Conservation (phyloP, 2,797 vertebrate genomes). For the Onychomys arenicola region DNA sequence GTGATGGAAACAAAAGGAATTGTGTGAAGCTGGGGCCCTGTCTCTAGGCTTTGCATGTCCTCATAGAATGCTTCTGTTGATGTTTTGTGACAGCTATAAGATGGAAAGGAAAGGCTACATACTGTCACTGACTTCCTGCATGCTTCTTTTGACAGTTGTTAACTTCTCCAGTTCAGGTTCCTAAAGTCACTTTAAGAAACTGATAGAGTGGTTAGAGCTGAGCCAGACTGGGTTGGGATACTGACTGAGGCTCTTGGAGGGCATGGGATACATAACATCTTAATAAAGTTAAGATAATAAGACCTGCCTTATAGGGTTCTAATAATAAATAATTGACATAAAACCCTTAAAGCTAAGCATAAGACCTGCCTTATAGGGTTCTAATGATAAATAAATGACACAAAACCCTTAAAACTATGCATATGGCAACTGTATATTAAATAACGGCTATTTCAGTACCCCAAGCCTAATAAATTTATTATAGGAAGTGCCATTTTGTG, state of each 20-base stretch:
- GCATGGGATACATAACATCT: not conserved
- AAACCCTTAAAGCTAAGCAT: not conserved
- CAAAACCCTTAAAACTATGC: not conserved
- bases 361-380: not conserved
- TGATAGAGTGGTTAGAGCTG: not conserved
- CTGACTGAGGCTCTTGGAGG: not conserved
- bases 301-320: not conserved
- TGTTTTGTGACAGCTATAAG: not conserved
- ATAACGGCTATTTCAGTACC: not conserved
- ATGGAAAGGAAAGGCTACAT: not conserved
- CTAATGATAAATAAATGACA: constrained; percentile 13
- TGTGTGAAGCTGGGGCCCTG: not conserved
- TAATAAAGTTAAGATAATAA: not conserved
- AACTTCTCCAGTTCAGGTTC: not conserved
- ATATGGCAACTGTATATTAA: not conserved
- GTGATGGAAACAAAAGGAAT: not conserved
- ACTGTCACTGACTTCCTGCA: not conserved
- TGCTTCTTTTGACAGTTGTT: not conserved
- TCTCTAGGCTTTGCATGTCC: not conserved
- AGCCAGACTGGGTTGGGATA: not conserved
- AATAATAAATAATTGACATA: constrained; percentile 4
- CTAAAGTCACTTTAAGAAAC: not conserved
- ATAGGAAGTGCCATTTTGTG: not conserved
- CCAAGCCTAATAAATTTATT: not conserved
- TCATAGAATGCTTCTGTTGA: not conserved